Conservation (phyloP, 2,888 invertebrate genomes). For the Monochamus alternatus region DNA sequence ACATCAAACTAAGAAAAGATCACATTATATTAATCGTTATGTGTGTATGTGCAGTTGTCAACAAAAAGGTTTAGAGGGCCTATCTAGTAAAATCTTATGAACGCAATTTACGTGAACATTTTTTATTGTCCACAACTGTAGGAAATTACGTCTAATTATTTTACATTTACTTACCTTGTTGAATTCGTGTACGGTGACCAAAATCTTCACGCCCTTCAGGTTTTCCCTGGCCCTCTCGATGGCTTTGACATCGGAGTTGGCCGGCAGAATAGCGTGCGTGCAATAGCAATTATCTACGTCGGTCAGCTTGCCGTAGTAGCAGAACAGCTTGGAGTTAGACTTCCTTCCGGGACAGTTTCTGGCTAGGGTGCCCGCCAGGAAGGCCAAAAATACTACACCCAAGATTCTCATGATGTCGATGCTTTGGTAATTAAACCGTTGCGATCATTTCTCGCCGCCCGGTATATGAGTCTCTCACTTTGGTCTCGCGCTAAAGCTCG, state of each 20-base stretch:
- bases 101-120: too few relatives aligned
- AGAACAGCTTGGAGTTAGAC: conserved; percentile 65
- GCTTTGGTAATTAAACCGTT: background rate
- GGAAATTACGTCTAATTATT: too few relatives aligned
- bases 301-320: conserved; percentile 65
- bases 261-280: conserved; percentile 66
- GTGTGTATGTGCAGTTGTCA: too few relatives aligned
- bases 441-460: conserved; percentile 29
- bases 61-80: too few relatives aligned
- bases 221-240: conserved; percentile 72
- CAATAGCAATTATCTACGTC: conserved; percentile 66
- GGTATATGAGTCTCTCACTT: conserved; percentile 25
- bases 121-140: too few relatives aligned
- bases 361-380: conserved; percentile 45
- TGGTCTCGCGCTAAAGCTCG: conserved; percentile 24
- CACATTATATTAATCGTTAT: too few relatives aligned
- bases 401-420: conserved; percentile 35
- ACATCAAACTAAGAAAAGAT: too few relatives aligned
- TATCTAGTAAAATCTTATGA: too few relatives aligned
- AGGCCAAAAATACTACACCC: conserved; percentile 31
- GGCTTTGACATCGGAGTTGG: conserved; percentile 60
- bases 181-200: conserved; percentile 73
- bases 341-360: conserved; percentile 62
- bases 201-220: conserved; percentile 73
- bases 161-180: conserved; percentile 72